These are phyloP conservation scores for Nansenia antarctica DNA, from an alignment of 2,113 vertebrate genomes.

Conservation along the genomic window DNA sequence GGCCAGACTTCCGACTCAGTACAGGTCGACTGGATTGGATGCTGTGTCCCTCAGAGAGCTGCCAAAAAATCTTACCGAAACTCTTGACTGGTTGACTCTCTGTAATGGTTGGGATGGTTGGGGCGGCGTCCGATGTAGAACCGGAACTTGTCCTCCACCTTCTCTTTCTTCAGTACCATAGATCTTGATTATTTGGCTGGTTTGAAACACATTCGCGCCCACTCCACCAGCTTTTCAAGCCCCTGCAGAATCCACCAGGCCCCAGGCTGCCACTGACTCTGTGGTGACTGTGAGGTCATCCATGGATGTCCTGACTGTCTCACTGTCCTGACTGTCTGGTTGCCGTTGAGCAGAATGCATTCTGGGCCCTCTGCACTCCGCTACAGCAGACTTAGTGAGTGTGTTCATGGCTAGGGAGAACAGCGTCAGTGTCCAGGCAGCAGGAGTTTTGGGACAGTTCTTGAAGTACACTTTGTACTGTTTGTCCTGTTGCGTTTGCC, in stretches of 20 bases:
- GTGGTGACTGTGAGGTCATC: no score
- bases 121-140: constrained; percentile 5
- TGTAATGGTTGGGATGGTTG: constrained; percentile 20
- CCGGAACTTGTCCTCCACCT: no score
- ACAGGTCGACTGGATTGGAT: no score
- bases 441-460: constrained; percentile 21
- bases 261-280: not conserved
- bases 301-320: constrained; percentile 22
- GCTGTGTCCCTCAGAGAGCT: no score
- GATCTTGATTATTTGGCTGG: constrained; percentile 10
- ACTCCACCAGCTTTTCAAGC: constrained; percentile 17
- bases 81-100: constrained; percentile 32
- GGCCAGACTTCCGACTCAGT: no score
- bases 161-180: no score
- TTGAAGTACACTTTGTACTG: constrained; percentile 15
- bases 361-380: not conserved
- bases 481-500: no score
- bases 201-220: constrained; percentile 14
- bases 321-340: no score
- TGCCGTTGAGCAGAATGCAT: constrained; percentile 16
- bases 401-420: constrained; percentile 29
- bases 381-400: constrained; percentile 24
- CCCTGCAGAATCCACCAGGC: no score
- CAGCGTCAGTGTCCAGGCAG: constrained; percentile 1
- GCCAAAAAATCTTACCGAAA: no score